Evolutionary conservation across 2,113 vertebrate species (phyloP), one percentile per base, ranked within the genome.

Genomic region (Clarias macrocephalus): DNA sequence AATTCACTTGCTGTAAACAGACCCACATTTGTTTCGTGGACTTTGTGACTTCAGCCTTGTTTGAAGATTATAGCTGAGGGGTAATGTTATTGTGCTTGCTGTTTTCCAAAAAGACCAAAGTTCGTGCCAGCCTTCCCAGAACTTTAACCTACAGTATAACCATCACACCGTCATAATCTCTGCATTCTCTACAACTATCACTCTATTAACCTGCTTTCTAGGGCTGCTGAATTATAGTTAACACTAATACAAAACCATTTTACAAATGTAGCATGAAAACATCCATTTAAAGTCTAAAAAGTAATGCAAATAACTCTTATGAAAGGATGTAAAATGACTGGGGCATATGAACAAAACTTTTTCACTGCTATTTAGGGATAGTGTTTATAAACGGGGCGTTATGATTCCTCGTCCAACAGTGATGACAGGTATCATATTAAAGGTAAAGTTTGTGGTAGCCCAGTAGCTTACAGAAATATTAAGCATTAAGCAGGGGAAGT

Each of bases 11-110:
- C 52, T 84, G 42, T 83, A 52, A 66, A 66, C 9, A 81, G 30
- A 81, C 57, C 30, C 10, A 33, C 19, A 37, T 48, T 12, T 42
- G 33, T 13, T 63, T 63, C 12, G 25, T 63, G 60, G 80, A 82
- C 80, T 63, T 82, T 82, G 80, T 37, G 11, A 81, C 59, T 80
- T 3, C 19, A 33, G 28, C 15, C 77, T 63, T 81, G 56, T 62
- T 63, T 82, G n/a, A 86, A 86, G 62, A 19, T 33, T 42, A 56
- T 3, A 65, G n/a, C 59, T 66, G 16, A 65, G 18, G 48, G 37
- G 15, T 79, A 86, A 86, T 86, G 52, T 80, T 54, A 68, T 18
- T 70, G 48, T 80, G 56, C 28, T 86, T 86, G 75, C 19, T 66
- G 48, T 80, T 86, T 80, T 80, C 21, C 28, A 54, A 28, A 23